phyloP scores from a whole-genome alignment of 2,888 invertebrate genomes.

The Machimus atricapillus region DNA sequence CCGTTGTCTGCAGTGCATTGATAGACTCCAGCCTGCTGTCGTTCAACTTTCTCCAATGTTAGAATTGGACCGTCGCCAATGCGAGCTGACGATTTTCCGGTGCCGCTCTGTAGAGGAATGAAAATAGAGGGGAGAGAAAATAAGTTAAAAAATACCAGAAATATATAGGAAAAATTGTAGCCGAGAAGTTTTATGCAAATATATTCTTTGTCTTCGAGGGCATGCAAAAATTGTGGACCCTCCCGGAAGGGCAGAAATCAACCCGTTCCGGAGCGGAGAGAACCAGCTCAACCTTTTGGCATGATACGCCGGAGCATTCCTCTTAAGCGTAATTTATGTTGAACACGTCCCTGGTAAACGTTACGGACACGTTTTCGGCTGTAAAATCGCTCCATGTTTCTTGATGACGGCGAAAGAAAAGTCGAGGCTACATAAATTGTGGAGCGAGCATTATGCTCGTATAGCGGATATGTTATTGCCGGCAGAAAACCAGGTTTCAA shows the following conservation, averaged over 20 bases:
- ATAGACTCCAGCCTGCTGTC: slow-evolving; percentile 71
- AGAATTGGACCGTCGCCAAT: slow-evolving; percentile 71
- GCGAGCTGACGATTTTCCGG: slow-evolving; percentile 61
- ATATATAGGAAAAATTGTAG: slow-evolving; percentile 28
- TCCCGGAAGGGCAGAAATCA: slow-evolving; percentile 17
- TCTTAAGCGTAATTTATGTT: slow-evolving; percentile 50
- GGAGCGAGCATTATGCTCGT: slow-evolving; percentile 14
- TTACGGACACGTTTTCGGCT: slow-evolving; percentile 50
- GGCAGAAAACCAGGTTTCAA: background rate
- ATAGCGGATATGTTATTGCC: slow-evolving; percentile 14
- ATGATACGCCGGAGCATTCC: slow-evolving; percentile 48
- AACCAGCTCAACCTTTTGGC: slow-evolving; percentile 25
- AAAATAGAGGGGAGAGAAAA: slow-evolving; percentile 26
- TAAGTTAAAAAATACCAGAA: slow-evolving; percentile 27
- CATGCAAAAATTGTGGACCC: background rate
- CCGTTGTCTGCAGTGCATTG: slow-evolving; percentile 74
- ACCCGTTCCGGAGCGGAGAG: slow-evolving; percentile 2
- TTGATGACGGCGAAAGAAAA: slow-evolving; percentile 31
- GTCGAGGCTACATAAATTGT: slow-evolving; percentile 18
- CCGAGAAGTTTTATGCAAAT: slow-evolving; percentile 28
- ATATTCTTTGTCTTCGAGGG: slow-evolving; percentile 15
- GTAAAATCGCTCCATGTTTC: slow-evolving; percentile 36
- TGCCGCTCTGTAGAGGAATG: slow-evolving; percentile 55
- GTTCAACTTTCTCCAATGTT: slow-evolving; percentile 69
- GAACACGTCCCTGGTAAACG: slow-evolving; percentile 50